Evolutionary conservation across 1,140 invertebrate genomes (phyloP).

Genomic region (Pseudomyrmex pallidus): DNA sequence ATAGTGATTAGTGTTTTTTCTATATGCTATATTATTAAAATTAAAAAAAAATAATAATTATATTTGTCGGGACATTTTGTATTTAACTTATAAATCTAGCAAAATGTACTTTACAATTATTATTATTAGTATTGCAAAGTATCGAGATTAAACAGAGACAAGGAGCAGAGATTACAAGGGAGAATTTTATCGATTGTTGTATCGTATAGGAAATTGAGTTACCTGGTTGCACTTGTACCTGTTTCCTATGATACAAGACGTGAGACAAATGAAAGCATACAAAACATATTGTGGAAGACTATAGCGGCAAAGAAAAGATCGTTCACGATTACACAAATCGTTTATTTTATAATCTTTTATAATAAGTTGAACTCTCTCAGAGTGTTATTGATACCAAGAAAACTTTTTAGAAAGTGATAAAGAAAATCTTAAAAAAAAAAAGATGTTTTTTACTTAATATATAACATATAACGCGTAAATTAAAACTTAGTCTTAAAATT

Average conservation of each 20-base stretch:
- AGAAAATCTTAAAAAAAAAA: neutral
- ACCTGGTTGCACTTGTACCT: slow-evolving; percentile 51
- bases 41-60: slow-evolving; percentile 2
- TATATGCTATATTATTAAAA: slow-evolving; percentile 27
- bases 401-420: neutral
- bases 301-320: neutral
- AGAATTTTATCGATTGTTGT: slow-evolving; percentile 52
- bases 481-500: slow-evolving; percentile 26
- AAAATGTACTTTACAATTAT: slow-evolving; percentile 22
- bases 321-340: neutral
- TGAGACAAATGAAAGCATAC: slow-evolving; percentile 10
- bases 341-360: slow-evolving; percentile 6
- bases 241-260: slow-evolving; percentile 55
- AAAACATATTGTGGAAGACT: neutral
- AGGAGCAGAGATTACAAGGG: slow-evolving; percentile 3
- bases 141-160: too few relatives aligned
- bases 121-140: slow-evolving; percentile 6
- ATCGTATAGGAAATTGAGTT: slow-evolving; percentile 57
- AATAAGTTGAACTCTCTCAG: neutral
- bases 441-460: slow-evolving; percentile 42
- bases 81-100: slow-evolving; percentile 37
- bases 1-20: slow-evolving; percentile 34
- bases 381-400: slow-evolving; percentile 5
- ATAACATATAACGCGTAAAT: slow-evolving; percentile 1
- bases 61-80: slow-evolving; percentile 37